Conservation (phyloP, 2,113 vertebrate genomes). For the Bungarus multicinctus region DNA sequence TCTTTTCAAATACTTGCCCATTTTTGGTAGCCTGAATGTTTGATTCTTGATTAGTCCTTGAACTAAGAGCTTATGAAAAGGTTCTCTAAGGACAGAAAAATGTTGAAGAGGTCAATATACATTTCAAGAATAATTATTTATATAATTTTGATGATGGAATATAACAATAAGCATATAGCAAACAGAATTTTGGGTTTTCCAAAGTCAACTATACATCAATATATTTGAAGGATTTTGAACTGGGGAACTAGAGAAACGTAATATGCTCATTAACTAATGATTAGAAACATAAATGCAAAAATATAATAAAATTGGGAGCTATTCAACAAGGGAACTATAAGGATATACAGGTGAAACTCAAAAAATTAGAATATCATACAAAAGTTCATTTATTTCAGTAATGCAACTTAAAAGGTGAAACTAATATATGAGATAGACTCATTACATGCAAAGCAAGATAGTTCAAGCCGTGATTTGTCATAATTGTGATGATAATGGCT, state of each 20-base stretch:
- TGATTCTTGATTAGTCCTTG: constrained; percentile 96
- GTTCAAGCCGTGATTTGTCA: too few relatives aligned
- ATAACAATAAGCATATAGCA: constrained; percentile 25
- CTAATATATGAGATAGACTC: too few relatives aligned
- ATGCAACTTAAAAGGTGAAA: too few relatives aligned
- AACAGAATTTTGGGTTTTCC: neutral
- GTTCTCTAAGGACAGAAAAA: constrained; percentile 77
- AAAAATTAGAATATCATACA: too few relatives aligned
- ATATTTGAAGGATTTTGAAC: neutral
- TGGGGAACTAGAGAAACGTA: neutral
- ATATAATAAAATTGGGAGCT: neutral
- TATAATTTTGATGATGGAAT: constrained; percentile 32
- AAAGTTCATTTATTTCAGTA: too few relatives aligned
- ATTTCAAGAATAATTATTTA: constrained; percentile 15
- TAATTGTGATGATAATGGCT: too few relatives aligned
- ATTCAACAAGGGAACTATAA: neutral
- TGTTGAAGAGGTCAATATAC: constrained; percentile 23
- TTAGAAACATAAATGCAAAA: neutral
- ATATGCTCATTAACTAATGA: neutral
- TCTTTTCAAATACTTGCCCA: constrained; percentile 83
- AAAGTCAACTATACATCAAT: neutral
- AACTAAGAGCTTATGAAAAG: constrained; percentile 90
- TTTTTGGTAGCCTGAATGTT: constrained; percentile 81
- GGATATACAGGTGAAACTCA: too few relatives aligned
- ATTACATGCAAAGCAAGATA: too few relatives aligned